Evolutionary conservation across 2,888 invertebrate genomes (phyloP).

Genomic region (Thera britannica): DNA sequence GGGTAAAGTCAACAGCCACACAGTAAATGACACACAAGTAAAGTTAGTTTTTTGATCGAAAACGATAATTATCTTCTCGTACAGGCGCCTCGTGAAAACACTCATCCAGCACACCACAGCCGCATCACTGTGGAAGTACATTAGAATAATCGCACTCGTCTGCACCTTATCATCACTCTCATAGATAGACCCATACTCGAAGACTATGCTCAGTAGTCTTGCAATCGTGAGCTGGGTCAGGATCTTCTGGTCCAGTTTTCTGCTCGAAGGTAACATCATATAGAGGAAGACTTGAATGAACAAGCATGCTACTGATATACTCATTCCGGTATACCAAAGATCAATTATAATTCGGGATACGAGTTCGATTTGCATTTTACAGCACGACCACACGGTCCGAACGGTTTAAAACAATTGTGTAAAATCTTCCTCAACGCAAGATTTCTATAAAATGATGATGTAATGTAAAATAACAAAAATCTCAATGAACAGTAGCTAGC

Average conservation of each 20-base stretch:
- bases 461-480: too few species aligned
- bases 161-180: conserved; percentile 9
- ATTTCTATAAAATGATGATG: too few species aligned
- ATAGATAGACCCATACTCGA: conserved; percentile 25
- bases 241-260: conserved; percentile 23
- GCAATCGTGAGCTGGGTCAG: conserved; percentile 25
- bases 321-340: conserved; percentile 21
- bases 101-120: conserved; percentile 25
- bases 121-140: conserved; percentile 25
- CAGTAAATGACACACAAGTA: conserved; percentile 1
- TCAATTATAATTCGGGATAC: conserved; percentile 14
- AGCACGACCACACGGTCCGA: conserved; percentile 1
- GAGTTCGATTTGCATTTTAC: conserved; percentile 20
- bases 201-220: conserved; percentile 17
- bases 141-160: conserved; percentile 4
- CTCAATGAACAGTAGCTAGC: too few species aligned
- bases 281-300: conserved; percentile 17
- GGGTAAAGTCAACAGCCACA: conserved; percentile 20
- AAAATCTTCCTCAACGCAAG: too few species aligned
- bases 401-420: background rate
- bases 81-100: conserved; percentile 20
- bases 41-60: conserved; percentile 21
- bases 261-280: conserved; percentile 18
- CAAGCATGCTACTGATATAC: conserved; percentile 15
- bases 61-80: conserved; percentile 20